phyloP scores from a whole-genome alignment of 1,140 invertebrate species.

The Cryptotermes secundus region DNA sequence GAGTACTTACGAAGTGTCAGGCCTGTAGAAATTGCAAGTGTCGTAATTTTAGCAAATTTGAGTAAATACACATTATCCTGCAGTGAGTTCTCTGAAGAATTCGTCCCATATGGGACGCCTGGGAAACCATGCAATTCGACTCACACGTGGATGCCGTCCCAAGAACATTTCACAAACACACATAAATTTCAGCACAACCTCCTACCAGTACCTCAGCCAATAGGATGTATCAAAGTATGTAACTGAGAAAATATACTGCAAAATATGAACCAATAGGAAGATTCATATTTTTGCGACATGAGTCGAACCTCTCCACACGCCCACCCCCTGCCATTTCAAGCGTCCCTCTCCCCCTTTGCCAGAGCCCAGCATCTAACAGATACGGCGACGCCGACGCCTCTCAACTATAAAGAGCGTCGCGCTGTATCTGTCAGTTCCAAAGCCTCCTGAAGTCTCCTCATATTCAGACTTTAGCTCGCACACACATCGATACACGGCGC shows the following conservation, averaged over 20 bases:
- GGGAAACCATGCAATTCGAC: neutral
- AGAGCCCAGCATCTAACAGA: neutral
- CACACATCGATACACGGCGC: neutral
- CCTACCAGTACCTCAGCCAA: neutral
- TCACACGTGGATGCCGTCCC: neutral
- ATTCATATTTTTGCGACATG: neutral
- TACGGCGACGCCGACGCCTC: neutral
- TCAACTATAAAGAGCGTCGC: neutral
- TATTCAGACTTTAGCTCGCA: neutral
- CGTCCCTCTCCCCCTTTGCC: neutral
- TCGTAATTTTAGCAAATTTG: no score
- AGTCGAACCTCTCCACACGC: neutral
- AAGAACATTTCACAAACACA: neutral
- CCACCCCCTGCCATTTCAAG: neutral
- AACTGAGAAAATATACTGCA: neutral
- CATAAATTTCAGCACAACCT: neutral
- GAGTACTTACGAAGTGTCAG: no score
- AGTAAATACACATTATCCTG: no score
- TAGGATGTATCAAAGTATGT: neutral
- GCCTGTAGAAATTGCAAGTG: no score
- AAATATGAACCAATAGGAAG: constrained; percentile 2
- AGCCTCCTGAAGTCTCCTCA: neutral
- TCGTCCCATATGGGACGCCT: neutral
- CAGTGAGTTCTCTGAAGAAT: no score
- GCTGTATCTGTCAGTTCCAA: neutral